phyloP scores from a whole-genome alignment of 1,140 invertebrate species.

The Dolichoris vasculosae region DNA sequence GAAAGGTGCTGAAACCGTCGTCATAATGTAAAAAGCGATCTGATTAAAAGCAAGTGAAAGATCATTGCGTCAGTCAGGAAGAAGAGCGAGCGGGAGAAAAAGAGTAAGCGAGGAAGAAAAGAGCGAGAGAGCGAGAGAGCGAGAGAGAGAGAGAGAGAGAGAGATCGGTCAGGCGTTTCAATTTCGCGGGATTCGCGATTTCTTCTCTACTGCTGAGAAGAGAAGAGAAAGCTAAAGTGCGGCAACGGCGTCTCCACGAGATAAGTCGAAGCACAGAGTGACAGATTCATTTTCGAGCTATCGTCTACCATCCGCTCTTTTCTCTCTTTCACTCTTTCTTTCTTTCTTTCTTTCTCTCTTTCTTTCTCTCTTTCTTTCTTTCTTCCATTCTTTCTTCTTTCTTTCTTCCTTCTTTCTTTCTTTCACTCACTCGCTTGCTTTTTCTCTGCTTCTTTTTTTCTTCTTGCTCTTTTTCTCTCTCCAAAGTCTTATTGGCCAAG shows the following conservation, averaged over 20 bases:
- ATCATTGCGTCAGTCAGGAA: constrained; percentile 29
- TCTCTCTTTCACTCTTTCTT: not conserved
- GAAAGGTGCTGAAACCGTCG: not conserved
- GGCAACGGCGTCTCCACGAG: constrained; percentile 31
- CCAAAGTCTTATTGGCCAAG: not conserved
- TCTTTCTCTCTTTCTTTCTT: constrained; percentile 1
- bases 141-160: not conserved
- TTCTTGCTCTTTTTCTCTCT: not conserved
- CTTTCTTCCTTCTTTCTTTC: not conserved
- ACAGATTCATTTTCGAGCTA: constrained; percentile 67
- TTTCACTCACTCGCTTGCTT: not conserved
- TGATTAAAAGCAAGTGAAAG: constrained; percentile 31
- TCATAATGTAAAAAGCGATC: constrained; percentile 23
- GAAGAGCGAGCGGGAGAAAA: not conserved
- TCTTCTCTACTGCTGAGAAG: constrained; percentile 13
- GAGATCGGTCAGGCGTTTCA: constrained; percentile 42
- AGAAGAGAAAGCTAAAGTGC: constrained; percentile 25
- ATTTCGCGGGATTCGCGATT: constrained; percentile 42
- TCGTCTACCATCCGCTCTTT: not conserved
- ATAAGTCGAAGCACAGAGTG: constrained; percentile 62
- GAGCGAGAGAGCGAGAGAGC: not conserved
- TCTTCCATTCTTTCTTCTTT: not conserved
- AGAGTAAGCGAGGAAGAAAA: not conserved
- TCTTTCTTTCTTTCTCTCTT: not conserved
- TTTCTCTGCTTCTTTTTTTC: not conserved